phyloP scores from a whole-genome alignment of 2,888 invertebrate species.

The Sarcophaga carnaria region DNA sequence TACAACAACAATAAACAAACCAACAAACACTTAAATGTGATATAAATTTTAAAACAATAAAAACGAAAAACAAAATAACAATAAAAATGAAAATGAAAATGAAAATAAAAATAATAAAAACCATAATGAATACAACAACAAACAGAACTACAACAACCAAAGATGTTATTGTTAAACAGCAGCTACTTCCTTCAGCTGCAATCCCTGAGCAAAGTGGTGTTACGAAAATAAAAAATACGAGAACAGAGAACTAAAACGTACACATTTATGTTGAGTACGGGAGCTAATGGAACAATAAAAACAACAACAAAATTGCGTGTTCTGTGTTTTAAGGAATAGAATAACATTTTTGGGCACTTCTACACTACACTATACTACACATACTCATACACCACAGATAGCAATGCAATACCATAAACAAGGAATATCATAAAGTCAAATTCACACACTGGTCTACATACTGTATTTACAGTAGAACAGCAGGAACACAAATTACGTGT shows the following conservation, averaged over 20 bases:
- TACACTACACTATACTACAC: constrained; percentile 35
- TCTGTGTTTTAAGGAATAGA: too few relatives aligned
- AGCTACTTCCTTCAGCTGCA: constrained; percentile 2
- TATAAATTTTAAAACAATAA: constrained; percentile 47
- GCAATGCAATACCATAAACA: constrained; percentile 18
- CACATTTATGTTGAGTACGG: not conserved
- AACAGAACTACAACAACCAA: constrained; percentile 14
- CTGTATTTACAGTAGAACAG: not conserved
- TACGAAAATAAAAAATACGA: constrained; percentile 33
- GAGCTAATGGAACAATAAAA: constrained; percentile 28
- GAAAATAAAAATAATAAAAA: not conserved
- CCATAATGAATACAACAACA: constrained; percentile 1
- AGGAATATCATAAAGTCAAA: constrained; percentile 23
- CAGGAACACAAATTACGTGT: too few relatives aligned
- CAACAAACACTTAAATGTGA: constrained; percentile 25
- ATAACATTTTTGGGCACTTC: not conserved
- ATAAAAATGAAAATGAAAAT: constrained; percentile 29
- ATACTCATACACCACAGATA: not conserved
- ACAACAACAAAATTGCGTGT: not conserved
- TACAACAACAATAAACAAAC: not conserved
- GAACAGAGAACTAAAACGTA: constrained; percentile 27
- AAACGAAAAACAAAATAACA: not conserved
- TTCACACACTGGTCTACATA: not conserved
- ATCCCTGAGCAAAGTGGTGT: not conserved
- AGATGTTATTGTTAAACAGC: constrained; percentile 8